A percentile compares a stretch with the other conserved stretches of the same genome.
These are phyloP conservation scores for Aleiodes alternator DNA, from an alignment of 2,888 invertebrate species.

Conservation along the genomic window DNA sequence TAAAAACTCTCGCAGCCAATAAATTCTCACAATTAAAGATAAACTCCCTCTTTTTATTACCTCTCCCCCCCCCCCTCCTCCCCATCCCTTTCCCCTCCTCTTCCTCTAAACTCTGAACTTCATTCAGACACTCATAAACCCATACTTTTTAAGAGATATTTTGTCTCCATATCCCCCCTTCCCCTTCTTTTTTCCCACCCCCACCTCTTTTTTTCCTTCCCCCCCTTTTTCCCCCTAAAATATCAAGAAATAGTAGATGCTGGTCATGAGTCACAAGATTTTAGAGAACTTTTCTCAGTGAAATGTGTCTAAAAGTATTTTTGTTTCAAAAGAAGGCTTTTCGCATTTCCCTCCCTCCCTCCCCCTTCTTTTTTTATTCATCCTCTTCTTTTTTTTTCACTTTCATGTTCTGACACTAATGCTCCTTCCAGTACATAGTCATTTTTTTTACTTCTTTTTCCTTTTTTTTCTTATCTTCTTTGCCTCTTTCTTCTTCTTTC, in stretches of 20 bases:
- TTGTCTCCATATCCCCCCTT: constrained; percentile 9
- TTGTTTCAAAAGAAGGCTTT: constrained; percentile 18
- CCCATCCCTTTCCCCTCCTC: too few relatives aligned
- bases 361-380: background rate
- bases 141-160: constrained; percentile 13
- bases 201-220: too few relatives aligned
- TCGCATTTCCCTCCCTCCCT: background rate
- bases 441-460: constrained; percentile 10
- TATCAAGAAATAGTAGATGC: background rate
- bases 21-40: background rate
- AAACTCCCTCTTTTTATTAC: constrained; percentile 17
- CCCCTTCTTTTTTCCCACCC: background rate
- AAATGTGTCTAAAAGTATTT: constrained; percentile 19
- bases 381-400: background rate
- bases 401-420: constrained; percentile 2
- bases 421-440: constrained; percentile 11
- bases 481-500: constrained; percentile 7
- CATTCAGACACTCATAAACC: constrained; percentile 2
- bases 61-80: too few relatives aligned
- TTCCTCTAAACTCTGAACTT: background rate
- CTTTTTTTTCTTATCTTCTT: background rate
- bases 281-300: constrained; percentile 10
- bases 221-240: background rate
- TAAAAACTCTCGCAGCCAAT: too few relatives aligned
- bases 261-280: constrained; percentile 29